Percentiles rank a stretch among this genome's conserved stretches.
Evolutionary conservation across 1,140 invertebrate species (phyloP).

Genomic region (Thaumatotibia leucotreta): DNA sequence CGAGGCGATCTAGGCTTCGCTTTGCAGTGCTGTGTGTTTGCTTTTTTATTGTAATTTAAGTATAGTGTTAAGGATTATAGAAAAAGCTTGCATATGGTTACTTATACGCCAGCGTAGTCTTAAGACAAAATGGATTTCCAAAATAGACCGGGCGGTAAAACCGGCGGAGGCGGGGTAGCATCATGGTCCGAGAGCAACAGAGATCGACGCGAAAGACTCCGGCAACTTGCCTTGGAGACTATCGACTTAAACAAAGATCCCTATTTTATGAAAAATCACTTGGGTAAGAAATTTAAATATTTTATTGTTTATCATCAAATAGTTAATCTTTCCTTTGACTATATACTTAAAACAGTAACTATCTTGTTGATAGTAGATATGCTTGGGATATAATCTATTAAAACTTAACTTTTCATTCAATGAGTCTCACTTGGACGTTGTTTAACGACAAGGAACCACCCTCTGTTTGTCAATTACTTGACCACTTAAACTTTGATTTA

Average conservation of each 20-base stretch:
- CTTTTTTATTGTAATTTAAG: background rate
- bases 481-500: constrained; percentile 22
- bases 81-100: background rate
- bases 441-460: too few species aligned
- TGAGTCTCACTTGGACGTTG: too few species aligned
- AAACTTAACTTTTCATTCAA: too few species aligned
- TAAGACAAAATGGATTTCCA: constrained; percentile 93
- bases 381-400: too few species aligned
- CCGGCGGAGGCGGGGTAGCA: constrained; percentile 98
- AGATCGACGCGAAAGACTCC: constrained; percentile 95
- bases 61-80: background rate
- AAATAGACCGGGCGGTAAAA: constrained; percentile 98
- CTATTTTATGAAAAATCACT: constrained; percentile 99
- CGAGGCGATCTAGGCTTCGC: too few species aligned
- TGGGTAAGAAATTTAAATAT: constrained; percentile 76
- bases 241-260: constrained; percentile 99
- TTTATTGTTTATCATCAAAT: background rate
- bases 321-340: too few species aligned
- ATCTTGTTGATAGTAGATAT: too few species aligned
- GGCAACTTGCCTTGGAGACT: constrained; percentile 97
- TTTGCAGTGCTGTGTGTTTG: background rate
- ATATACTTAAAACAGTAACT: too few species aligned
- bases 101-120: background rate
- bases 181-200: constrained; percentile 99
- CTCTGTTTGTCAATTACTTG: background rate